These are phyloP conservation scores for Abscondita cerata DNA, from an alignment of 2,888 invertebrate genomes.

Conservation along the genomic window DNA sequence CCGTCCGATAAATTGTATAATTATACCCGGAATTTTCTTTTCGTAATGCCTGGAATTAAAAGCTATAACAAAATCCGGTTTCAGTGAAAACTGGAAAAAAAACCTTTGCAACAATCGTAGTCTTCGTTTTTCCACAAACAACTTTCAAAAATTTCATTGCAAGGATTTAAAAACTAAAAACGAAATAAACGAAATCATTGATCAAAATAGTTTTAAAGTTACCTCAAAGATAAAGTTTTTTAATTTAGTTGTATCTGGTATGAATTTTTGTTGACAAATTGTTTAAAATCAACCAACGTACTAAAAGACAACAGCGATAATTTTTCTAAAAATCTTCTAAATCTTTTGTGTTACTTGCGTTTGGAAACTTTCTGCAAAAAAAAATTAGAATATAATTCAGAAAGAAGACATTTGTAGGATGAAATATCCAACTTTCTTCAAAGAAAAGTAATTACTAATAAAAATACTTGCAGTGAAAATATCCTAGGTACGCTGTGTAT, in stretches of 20 bases:
- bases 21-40: constrained; percentile 58
- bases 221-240: constrained; percentile 48
- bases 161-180: constrained; percentile 65
- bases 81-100: constrained; percentile 77
- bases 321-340: constrained; percentile 52
- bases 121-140: constrained; percentile 74
- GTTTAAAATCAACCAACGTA: constrained; percentile 49
- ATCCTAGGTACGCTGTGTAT: too few species aligned
- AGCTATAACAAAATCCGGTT: constrained; percentile 75
- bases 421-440: too few species aligned
- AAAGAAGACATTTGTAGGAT: too few species aligned
- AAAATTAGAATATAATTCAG: neutral
- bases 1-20: neutral
- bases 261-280: constrained; percentile 39
- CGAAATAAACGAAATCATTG: constrained; percentile 9
- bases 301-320: constrained; percentile 58
- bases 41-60: constrained; percentile 72
- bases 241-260: constrained; percentile 41
- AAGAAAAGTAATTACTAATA: too few species aligned
- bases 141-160: constrained; percentile 66
- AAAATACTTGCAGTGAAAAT: too few species aligned
- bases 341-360: constrained; percentile 37
- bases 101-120: constrained; percentile 70
- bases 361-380: constrained; percentile 17
- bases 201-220: constrained; percentile 19